A percentile compares a stretch with the other conserved stretches of the same genome.
phyloP scores from a whole-genome alignment of 2,113 vertebrate species.

The Chascanopsetta lugubris region DNA sequence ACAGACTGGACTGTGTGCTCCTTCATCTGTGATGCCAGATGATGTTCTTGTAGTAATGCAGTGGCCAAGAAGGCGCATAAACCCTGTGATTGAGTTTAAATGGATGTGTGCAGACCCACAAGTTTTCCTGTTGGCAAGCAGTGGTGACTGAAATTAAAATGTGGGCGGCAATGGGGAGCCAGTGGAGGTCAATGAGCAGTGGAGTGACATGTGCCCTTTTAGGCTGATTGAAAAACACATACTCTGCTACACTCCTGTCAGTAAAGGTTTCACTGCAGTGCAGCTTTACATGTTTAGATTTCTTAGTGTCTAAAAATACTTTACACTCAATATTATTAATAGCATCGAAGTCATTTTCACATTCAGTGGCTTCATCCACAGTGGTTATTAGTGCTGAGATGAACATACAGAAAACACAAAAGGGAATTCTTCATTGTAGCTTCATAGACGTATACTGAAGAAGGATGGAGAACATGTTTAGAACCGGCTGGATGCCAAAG shows the following conservation, averaged over 20 bases:
- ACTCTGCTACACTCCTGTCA: not conserved
- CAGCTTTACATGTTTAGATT: not conserved
- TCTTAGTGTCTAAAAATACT: not conserved
- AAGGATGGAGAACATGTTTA: slow-evolving; percentile 31
- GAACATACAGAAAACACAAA: not conserved
- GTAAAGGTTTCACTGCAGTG: not conserved
- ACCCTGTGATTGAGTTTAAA: not conserved
- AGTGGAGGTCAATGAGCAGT: not conserved
- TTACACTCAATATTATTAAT: not conserved
- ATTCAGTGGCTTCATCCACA: not conserved
- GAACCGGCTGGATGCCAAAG: slow-evolving; percentile 64
- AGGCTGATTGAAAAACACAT: not conserved
- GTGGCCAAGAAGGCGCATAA: not conserved
- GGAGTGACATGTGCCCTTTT: not conserved
- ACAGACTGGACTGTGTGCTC: not conserved
- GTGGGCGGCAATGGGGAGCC: not conserved
- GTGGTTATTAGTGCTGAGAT: not conserved
- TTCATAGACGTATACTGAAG: slow-evolving; percentile 7
- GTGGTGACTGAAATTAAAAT: not conserved
- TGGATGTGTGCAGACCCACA: not conserved
- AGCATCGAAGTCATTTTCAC: slow-evolving; percentile 12
- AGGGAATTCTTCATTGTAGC: slow-evolving; percentile 16
- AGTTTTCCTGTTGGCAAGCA: not conserved
- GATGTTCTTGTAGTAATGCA: not conserved
- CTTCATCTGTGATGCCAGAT: not conserved